Evolutionary conservation across 2,113 vertebrate species (phyloP), one percentile per base, ranked within the genome.

Genomic region (Prionailurus viverrinus): DNA sequence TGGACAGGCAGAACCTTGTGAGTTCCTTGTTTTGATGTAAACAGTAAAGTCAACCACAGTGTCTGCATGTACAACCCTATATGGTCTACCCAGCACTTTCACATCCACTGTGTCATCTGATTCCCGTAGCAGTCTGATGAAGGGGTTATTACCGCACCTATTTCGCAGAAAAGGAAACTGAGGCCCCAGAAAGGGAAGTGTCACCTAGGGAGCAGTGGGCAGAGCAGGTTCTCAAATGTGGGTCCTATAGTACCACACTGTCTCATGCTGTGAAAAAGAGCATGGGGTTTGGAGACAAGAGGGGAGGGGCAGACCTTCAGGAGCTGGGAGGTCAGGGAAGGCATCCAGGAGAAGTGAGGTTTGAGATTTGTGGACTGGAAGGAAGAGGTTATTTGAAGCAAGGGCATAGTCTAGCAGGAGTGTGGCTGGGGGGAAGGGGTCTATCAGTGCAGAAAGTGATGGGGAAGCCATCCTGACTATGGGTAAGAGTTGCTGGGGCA

Each of bases 381-480:
- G 81, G 29, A 23, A 89, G 58, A 33, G 18, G 21, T 39, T 41
- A 51, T n/a, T 1, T 15, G 90, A 86, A 61, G 53, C 78, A 63
- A 65, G 31, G 65, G 18, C 8, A 16, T 2, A 27, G 31, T 4
- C 11, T 36, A 73, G 53, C 12, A 31, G 23, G 39, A 58, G 12
- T 8, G 31, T 11, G 29, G 45, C 36, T n/a, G 36, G 7, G 7
- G 7, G 21, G 74, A 63, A 63, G 39, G 63, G 93, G 15, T n/a
- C 18, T 41, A 80, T n/a, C 0, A 41, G 1, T 18, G 41, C 0
- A 1, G 7, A 19, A 45, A 29, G 27, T 15, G 16, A 21, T 16
- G 8, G 41, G 5, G 29, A 36, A 36, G 15, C 25, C 65, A 68
- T 16, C 4, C 21, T n/a, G 33, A 51, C 18, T 13, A 36, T 0